Evolutionary conservation across 2,797 vertebrate genomes (phyloP).

Genomic region (Sebastes oblongus): DNA sequence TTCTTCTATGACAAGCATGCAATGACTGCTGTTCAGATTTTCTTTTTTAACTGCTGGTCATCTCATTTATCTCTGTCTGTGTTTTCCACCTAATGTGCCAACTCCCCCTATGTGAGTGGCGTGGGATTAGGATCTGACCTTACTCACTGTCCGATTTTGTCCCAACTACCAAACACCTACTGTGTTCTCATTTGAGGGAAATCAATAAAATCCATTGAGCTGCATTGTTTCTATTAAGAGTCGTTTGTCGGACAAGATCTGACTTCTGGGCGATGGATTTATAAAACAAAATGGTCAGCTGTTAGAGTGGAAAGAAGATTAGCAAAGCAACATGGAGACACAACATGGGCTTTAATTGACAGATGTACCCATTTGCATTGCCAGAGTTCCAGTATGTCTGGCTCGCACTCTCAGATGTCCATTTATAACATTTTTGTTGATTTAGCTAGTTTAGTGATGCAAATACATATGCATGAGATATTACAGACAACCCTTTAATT

Average conservation of each 20-base stretch:
- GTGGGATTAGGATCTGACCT: slow-evolving; percentile 54
- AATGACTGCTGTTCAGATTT: not conserved
- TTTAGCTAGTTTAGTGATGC: not conserved
- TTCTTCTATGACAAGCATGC: slow-evolving; percentile 7
- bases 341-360: slow-evolving; percentile 29
- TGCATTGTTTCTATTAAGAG: slow-evolving; percentile 60
- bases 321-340: slow-evolving; percentile 17
- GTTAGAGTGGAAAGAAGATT: slow-evolving; percentile 16
- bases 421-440: not conserved
- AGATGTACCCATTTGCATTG: slow-evolving; percentile 12
- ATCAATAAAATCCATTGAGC: slow-evolving; percentile 72
- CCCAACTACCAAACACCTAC: slow-evolving; percentile 39
- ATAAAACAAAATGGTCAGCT: slow-evolving; percentile 38
- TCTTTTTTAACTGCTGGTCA: not conserved
- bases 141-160: slow-evolving; percentile 44
- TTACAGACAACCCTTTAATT: not conserved
- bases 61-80: slow-evolving; percentile 25
- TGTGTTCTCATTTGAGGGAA: slow-evolving; percentile 53
- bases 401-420: not conserved
- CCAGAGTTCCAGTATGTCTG: not conserved
- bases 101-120: slow-evolving; percentile 9
- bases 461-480: not conserved
- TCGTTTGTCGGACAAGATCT: slow-evolving; percentile 58
- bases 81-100: slow-evolving; percentile 5
- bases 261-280: slow-evolving; percentile 57